A percentile compares a stretch with the other conserved stretches of the same genome.
Conservation (phyloP, 2,797 vertebrate species). For the Hypotaenidia philippensis region DNA sequence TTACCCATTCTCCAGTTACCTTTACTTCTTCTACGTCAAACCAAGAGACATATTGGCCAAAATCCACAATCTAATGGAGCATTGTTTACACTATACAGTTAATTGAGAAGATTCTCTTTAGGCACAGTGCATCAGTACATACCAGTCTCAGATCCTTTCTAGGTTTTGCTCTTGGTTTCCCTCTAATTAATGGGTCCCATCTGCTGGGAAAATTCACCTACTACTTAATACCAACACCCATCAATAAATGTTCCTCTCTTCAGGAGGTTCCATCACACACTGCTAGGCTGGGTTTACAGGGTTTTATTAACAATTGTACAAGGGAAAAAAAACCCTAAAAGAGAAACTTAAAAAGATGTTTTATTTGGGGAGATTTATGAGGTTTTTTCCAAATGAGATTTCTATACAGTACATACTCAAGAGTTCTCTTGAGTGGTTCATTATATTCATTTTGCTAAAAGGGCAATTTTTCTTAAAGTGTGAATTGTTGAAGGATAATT, state of each 20-base stretch:
- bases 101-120: not conserved
- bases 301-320: not conserved
- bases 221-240: not conserved
- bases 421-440: not conserved
- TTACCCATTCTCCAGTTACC: not conserved
- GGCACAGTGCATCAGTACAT: not conserved
- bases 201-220: not conserved
- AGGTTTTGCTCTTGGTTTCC: not conserved
- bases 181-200: not conserved
- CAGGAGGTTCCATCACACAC: not conserved
- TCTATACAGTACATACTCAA: not conserved
- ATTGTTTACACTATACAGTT: not conserved
- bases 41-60: not conserved
- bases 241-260: not conserved
- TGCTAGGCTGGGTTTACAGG: not conserved
- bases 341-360: not conserved
- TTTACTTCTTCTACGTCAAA: not conserved
- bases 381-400: not conserved
- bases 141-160: not conserved
- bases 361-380: not conserved
- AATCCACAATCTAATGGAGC: not conserved
- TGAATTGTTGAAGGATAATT: slow-evolving; percentile 8
- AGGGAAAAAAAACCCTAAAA: not conserved
- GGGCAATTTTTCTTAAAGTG: not conserved
- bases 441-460: not conserved